Evolutionary conservation across 1,140 invertebrate genomes (phyloP), one percentile per base, ranked within the genome.

Genomic region (Sycophila sp.): DNA sequence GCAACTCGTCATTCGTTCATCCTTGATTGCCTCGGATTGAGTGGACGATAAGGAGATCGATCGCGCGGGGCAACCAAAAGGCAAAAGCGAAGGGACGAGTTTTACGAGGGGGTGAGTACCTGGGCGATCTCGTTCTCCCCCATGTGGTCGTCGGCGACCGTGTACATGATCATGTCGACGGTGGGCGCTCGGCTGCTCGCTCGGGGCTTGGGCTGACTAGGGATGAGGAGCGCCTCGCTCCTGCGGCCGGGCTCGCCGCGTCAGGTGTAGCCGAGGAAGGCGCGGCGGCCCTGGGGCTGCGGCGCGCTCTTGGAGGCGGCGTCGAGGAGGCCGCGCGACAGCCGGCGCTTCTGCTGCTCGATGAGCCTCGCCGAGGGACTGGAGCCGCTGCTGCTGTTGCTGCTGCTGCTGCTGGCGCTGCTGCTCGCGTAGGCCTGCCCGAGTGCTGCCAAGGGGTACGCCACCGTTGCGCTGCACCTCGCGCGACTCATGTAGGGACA

Each of bases 101-200:
- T n/a, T n/a, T n/a, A n/a, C n/a, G n/a, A n/a, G n/a, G n/a, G n/a
- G n/a, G n/a, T n/a, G 0, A 64, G 53, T 83, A 87, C 85, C 85
- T 86, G 85, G 73, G 85, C 85, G 63, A 87, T 87, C 70, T 87
- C 85, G 55, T 80, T 87, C 66, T 84, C 84, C 34, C 81, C 80
- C 77, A 84, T 84, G 73, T 80, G 83, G 72, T 86, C 85, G 26
- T 86, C 85, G 5, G 84, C 83, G 4, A 85, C 82, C 3, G 85
- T 86, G 64, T 86, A 86, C 84, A 86, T 85, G 60, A 85, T 85
- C 83, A 85, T 86, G 68, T 74, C 78, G 74, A n/a, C 47, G 13
- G 49, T 5, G 11, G 30, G 1, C n/a, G 30, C 0, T 36, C 47
- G 34, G 42, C 28, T 28, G n/a, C 53, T 42, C 40, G 38, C 24